Evolutionary conservation across 2,797 vertebrate species (phyloP).

Genomic region (Falco novaeseelandiae): DNA sequence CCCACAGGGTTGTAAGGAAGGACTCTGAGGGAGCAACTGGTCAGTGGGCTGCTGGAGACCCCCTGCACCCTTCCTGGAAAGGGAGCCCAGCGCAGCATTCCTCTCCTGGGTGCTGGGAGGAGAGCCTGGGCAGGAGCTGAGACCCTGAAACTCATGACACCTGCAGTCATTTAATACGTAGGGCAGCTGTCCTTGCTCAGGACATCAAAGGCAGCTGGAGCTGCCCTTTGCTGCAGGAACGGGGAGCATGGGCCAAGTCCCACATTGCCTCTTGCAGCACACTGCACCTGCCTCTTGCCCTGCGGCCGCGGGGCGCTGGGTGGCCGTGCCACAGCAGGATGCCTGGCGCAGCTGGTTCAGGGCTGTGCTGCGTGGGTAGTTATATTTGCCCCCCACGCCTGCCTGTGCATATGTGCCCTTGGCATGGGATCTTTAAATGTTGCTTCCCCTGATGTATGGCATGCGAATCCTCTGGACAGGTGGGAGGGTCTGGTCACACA

Average conservation of each 20-base stretch:
- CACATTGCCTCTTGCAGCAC: fast-evolving
- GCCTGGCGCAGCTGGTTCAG: not conserved
- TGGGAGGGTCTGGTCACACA: too few species aligned
- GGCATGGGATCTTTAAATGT: not conserved
- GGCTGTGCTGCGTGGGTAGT: not conserved
- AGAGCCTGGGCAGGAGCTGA: not conserved
- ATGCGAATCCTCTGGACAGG: not conserved
- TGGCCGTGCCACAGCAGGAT: not conserved
- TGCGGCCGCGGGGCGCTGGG: not conserved
- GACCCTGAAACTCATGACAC: not conserved
- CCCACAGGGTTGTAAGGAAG: not conserved
- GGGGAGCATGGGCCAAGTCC: not conserved
- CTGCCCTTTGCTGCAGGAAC: not conserved
- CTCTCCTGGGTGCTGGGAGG: not conserved
- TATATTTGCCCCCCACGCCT: not conserved
- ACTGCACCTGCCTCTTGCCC: not conserved
- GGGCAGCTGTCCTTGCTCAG: not conserved
- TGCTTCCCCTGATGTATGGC: not conserved
- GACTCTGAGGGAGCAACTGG: not conserved
- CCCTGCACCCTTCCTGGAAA: not conserved
- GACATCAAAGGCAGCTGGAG: not conserved
- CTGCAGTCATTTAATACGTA: not conserved
- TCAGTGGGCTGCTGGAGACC: not conserved
- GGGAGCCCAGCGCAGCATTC: fast-evolving
- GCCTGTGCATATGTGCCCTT: not conserved